These are phyloP conservation scores for Sus scrofa DNA, from an alignment of 2,113 vertebrate genomes.

Conservation along the genomic window T2T-Sscrofa CM000820.6:119344501-119345000, in stretches of 20 bases:
- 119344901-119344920: neutral
- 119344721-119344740: neutral
- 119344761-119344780: neutral
- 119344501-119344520: neutral
- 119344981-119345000: neutral
- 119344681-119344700: neutral
- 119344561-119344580: neutral
- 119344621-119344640: neutral
- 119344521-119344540: neutral
- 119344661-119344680: neutral
- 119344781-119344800: neutral
- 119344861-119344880: neutral
- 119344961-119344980: neutral
- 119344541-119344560: neutral
- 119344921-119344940: constrained; percentile 8
- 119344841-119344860: neutral
- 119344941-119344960: neutral
- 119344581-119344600: neutral
- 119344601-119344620: neutral
- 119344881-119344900: neutral
- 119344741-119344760: neutral
- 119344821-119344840: neutral
- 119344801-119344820: neutral
- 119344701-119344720: neutral
- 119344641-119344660: neutral